Base-by-base conservation (phyloP, 2,113 vertebrate species). In the Brienomyrus brachyistius region DNA sequence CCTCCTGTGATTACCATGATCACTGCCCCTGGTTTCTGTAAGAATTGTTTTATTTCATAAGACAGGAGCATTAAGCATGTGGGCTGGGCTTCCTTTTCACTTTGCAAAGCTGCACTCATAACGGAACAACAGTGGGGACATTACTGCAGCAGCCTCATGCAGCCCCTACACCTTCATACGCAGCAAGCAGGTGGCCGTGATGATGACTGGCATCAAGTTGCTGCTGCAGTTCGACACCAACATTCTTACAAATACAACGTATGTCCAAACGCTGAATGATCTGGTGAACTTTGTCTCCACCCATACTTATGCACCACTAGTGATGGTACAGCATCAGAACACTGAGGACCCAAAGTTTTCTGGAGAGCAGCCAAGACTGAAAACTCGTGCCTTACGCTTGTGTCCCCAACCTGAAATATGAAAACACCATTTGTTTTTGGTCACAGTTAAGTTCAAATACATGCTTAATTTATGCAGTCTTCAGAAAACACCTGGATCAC, bases 371-470 rank as follows among this genome's bases (percentile, higher is more conserved):
- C 47, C 15, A 85, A 85, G 21, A 85, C 23, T 4, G 50, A 85
- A 85, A 27, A 51, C 8, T 85, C n/a, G 0, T 47, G 47, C 45
- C 23, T 85, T 27, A 10, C 6, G 2, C 23, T n/a, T 3, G 21
- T 43, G 40, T 11, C 27, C 50, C 51, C 86, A 51, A 19, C 23
- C 40, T 43, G 52, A 47, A 88, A 88, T 47, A 62, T 5, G 56
- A 62, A 91, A 92, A 93, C 89, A 89, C 83, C 51, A 90, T 52
- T 51, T 90, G 92, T 89, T 92, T 95, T 94, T 94, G 91, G 93
- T 95, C 95, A 95, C 94, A 95, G 93, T 94, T 92, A 23, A 94
- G 91, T 47, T 88, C 43, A 88, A 89, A 91, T 93, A 92, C 90
- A 91, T 90, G 92, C 89, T 87, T 92, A 66, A 66, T 89, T 52